phyloP scores from a whole-genome alignment of 2,797 vertebrate genomes.

The Pseudochromis fuscus region DNA sequence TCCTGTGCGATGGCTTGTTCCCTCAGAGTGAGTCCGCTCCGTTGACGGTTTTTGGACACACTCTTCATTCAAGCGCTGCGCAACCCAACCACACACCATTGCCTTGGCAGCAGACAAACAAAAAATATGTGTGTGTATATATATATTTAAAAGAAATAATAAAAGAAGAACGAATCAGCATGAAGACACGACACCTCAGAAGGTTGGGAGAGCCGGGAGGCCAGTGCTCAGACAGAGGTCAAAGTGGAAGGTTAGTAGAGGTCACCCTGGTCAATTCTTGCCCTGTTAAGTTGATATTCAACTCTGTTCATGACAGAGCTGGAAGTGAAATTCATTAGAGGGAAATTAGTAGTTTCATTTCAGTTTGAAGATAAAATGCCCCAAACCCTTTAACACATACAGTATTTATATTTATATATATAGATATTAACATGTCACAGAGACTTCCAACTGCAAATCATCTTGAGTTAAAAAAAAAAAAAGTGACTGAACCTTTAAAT shows the following conservation, averaged over 20 bases:
- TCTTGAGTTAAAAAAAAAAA: conserved; percentile 33
- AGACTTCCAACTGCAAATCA: conserved; percentile 37
- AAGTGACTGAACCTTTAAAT: conserved; percentile 42
- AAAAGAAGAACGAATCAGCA: conserved; percentile 82
- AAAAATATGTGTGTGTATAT: neutral
- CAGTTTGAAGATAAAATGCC: conserved; percentile 60
- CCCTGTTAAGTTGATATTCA: conserved; percentile 35
- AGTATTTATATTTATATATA: conserved; percentile 18
- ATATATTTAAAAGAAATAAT: conserved; percentile 13
- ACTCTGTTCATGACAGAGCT: conserved; percentile 39
- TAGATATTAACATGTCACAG: conserved; percentile 52
- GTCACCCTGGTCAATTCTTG: conserved; percentile 46
- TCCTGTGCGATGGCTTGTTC: conserved; percentile 84
- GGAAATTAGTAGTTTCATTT: conserved; percentile 34
- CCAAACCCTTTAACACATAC: conserved; percentile 41
- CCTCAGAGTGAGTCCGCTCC: conserved; percentile 94
- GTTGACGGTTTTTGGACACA: conserved; percentile 90
- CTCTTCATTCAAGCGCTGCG: conserved; percentile 96
- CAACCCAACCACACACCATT: conserved; percentile 68
- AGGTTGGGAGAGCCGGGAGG: conserved; percentile 62
- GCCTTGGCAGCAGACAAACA: conserved; percentile 41
- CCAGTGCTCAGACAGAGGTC: conserved; percentile 68
- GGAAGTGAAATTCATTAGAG: conserved; percentile 26
- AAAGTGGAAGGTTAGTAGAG: conserved; percentile 49
- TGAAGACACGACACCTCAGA: conserved; percentile 87